Percentiles rank a stretch among this genome's conserved stretches.
Conservation (phyloP, 2,888 invertebrate genomes). For the Anaspis maculata region DNA sequence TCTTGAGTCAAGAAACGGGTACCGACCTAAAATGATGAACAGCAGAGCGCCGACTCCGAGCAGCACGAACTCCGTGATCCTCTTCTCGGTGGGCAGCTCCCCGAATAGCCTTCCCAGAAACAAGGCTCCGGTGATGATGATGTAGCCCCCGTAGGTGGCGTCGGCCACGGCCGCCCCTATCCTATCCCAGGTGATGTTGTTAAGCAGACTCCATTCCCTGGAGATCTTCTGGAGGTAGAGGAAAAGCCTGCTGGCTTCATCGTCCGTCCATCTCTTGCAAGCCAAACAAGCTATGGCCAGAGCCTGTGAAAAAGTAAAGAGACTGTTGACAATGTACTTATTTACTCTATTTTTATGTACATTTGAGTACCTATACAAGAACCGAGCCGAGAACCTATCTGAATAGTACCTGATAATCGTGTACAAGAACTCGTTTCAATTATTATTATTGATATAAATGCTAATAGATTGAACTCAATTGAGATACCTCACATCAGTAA, state of each 20-base stretch:
- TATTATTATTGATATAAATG: no score
- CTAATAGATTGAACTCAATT: no score
- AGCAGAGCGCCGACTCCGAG: conserved; percentile 63
- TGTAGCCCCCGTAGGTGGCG: conserved; percentile 60
- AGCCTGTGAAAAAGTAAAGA: conserved; percentile 43
- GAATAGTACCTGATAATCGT: no score
- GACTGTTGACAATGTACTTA: not conserved
- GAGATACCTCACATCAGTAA: no score
- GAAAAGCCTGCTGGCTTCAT: conserved; percentile 60
- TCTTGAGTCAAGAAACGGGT: no score
- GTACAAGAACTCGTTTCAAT: no score
- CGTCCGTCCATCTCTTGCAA: conserved; percentile 62
- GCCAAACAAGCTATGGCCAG: conserved; percentile 60
- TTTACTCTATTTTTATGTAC: no score
- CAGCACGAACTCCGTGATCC: conserved; percentile 58
- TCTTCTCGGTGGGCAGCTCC: conserved; percentile 55
- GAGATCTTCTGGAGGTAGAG: conserved; percentile 63
- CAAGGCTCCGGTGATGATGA: conserved; percentile 61
- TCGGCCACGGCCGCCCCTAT: conserved; percentile 61
- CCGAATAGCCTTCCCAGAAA: conserved; percentile 56
- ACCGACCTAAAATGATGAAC: conserved; percentile 56
- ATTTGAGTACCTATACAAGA: conserved; percentile 1
- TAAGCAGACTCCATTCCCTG: conserved; percentile 65
- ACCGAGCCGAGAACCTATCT: no score
- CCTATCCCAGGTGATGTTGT: conserved; percentile 65